These are phyloP conservation scores for Eubucco bourcierii DNA, from an alignment of 2,113 vertebrate species.

Conservation along the genomic window DNA sequence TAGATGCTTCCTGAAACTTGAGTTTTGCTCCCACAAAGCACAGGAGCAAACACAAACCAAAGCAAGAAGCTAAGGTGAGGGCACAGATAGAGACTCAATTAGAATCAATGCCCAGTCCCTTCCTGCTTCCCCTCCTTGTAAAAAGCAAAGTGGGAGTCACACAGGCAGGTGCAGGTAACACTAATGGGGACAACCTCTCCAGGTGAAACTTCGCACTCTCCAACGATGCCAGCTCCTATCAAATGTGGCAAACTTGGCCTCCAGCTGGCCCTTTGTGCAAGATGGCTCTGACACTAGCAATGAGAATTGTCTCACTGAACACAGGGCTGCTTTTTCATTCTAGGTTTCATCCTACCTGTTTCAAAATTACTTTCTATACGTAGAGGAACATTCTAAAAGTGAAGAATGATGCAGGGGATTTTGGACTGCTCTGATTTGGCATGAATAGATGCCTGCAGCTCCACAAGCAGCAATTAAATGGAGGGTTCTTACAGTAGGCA, in stretches of 20 bases:
- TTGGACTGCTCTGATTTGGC: not conserved
- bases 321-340: not conserved
- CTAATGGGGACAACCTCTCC: not conserved
- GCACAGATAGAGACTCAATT: fast-evolving
- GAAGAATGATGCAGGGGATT: not conserved
- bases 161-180: not conserved
- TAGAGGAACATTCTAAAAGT: not conserved
- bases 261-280: not conserved
- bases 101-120: not conserved
- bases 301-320: not conserved
- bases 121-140: not conserved
- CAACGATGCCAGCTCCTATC: not conserved
- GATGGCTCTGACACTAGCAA: not conserved
- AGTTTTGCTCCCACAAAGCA: conserved; percentile 14
- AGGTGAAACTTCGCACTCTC: not conserved
- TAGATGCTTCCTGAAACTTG: conserved; percentile 47
- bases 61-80: not conserved
- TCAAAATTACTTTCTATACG: not conserved
- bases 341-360: not conserved
- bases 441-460: not conserved
- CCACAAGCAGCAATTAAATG: not conserved
- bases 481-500: not conserved
- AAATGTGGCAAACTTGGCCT: not conserved
- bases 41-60: not conserved
- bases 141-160: not conserved